A percentile compares a stretch with the other conserved stretches of the same genome.
These are phyloP conservation scores for Decapterus maruadsi DNA, from an alignment of 2,797 vertebrate genomes.

Conservation along the genomic window DNA sequence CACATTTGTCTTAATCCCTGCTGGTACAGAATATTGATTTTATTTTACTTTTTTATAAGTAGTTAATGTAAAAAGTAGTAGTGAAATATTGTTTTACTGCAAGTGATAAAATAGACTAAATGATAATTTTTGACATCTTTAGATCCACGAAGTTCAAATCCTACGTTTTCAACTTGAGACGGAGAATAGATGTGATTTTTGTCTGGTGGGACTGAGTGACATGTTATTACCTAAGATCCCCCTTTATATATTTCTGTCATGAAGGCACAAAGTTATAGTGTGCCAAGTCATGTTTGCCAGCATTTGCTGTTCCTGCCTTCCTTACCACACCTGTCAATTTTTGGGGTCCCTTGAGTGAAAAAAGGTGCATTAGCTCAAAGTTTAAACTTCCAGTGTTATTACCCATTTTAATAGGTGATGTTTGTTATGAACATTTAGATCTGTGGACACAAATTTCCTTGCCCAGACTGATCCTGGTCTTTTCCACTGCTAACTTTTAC, in stretches of 20 bases:
- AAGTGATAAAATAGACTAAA: too few relatives aligned
- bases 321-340: constrained; percentile 21
- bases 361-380: background rate
- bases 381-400: too few relatives aligned
- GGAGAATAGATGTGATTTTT: background rate
- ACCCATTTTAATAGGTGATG: background rate
- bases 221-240: background rate
- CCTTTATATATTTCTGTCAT: background rate
- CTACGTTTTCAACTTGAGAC: background rate
- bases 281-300: background rate
- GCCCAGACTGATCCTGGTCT: constrained; percentile 56
- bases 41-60: too few relatives aligned
- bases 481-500: constrained; percentile 35
- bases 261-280: background rate
- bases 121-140: too few relatives aligned
- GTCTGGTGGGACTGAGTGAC: background rate
- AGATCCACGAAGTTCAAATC: too few relatives aligned
- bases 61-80: too few relatives aligned
- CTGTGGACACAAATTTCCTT: background rate
- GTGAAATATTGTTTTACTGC: too few relatives aligned
- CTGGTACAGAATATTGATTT: too few relatives aligned
- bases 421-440: constrained; percentile 2
- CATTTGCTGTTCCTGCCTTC: constrained; percentile 59
- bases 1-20: too few relatives aligned
- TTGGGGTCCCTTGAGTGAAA: background rate